Evolutionary conservation across 2,113 vertebrate genomes (phyloP).

Genomic region (Hydrolagus affinis): DNA sequence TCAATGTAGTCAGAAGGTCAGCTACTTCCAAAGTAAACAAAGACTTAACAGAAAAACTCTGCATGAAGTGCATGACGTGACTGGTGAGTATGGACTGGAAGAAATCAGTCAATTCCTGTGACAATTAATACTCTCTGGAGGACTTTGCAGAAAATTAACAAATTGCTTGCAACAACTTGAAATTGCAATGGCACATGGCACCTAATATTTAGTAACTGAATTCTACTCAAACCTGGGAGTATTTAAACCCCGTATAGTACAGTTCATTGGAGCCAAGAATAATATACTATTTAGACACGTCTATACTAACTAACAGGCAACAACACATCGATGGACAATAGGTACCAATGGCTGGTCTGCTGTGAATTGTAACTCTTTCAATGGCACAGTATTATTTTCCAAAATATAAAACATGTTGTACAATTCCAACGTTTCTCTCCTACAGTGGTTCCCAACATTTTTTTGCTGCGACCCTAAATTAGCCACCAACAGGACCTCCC

Average conservation of each 20-base stretch:
- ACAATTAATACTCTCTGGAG: constrained; percentile 18
- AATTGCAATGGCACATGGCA: constrained; percentile 26
- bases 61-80: constrained; percentile 37
- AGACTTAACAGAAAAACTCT: constrained; percentile 36
- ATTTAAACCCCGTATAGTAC: constrained; percentile 12
- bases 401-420: too few species aligned
- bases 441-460: too few species aligned
- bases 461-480: too few species aligned
- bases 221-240: constrained; percentile 6
- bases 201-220: constrained; percentile 9
- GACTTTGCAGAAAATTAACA: constrained; percentile 42
- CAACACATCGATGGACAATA: neutral
- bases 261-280: constrained; percentile 4
- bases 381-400: too few species aligned
- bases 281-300: constrained; percentile 24
- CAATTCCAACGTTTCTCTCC: too few species aligned
- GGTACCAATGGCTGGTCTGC: too few species aligned
- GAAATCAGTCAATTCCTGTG: constrained; percentile 48
- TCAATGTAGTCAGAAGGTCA: constrained; percentile 16
- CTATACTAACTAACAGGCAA: constrained; percentile 14
- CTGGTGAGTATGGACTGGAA: constrained; percentile 43
- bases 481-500: too few species aligned
- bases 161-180: constrained; percentile 42
- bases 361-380: too few species aligned
- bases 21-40: constrained; percentile 41